Conservation (phyloP, 2,797 vertebrate species). For the Pelodytes ibericus region DNA sequence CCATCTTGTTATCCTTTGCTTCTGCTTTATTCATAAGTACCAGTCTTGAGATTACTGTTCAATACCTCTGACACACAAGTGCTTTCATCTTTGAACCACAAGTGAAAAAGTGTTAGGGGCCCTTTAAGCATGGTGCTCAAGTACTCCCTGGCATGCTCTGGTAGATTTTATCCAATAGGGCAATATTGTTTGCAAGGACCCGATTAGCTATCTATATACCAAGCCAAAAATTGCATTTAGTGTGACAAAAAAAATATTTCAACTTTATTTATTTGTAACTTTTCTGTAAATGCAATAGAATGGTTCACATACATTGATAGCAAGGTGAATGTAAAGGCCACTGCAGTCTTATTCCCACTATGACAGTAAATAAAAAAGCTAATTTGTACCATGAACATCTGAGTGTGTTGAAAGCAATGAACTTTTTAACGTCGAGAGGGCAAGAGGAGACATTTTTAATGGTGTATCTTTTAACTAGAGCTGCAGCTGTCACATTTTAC, state of each 20-base stretch:
- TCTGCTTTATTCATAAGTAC: too few species aligned
- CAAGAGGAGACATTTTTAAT: constrained; percentile 24
- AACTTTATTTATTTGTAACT: neutral
- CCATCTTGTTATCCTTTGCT: too few species aligned
- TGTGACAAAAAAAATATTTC: neutral
- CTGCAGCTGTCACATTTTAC: constrained; percentile 30
- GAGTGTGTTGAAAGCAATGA: constrained; percentile 19
- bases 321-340: constrained; percentile 12
- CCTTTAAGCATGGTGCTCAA: too few species aligned
- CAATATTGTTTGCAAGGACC: too few species aligned
- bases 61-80: too few species aligned
- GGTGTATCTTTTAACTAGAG: constrained; percentile 15
- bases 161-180: too few species aligned
- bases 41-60: too few species aligned
- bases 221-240: too few species aligned
- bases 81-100: too few species aligned
- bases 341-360: neutral
- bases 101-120: too few species aligned
- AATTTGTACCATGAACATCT: constrained; percentile 10
- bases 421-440: constrained; percentile 16
- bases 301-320: constrained; percentile 9
- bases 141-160: too few species aligned
- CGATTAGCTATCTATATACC: too few species aligned
- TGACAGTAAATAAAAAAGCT: constrained; percentile 17
- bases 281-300: neutral